Evolutionary conservation across 2,113 vertebrate genomes (phyloP).

Genomic region (Dipodomys merriami): DNA sequence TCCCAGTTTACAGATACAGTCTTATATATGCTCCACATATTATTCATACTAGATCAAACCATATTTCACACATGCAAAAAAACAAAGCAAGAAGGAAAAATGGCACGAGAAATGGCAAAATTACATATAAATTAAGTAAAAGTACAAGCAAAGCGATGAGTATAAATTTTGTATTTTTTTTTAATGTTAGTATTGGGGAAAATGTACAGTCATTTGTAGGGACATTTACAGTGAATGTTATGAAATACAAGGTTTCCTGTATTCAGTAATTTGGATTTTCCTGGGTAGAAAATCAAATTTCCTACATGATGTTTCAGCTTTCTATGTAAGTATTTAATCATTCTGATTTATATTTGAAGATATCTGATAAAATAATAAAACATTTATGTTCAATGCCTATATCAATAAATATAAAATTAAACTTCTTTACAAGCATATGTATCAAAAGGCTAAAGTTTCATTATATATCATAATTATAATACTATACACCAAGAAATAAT

Average conservation of each 20-base stretch:
- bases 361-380: neutral
- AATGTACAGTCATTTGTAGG: neutral
- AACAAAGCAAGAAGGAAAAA: neutral
- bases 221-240: neutral
- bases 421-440: neutral
- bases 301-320: neutral
- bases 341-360: neutral
- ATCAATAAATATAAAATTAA: neutral
- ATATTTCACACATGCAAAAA: neutral
- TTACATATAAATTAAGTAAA: slow-evolving; percentile 29
- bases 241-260: too few relatives aligned
- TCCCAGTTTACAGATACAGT: neutral
- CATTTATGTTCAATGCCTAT: neutral
- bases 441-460: neutral
- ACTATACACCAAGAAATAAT: neutral
- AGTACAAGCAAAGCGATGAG: neutral
- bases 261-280: neutral
- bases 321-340: slow-evolving; percentile 17
- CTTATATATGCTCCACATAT: neutral
- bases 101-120: neutral
- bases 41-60: neutral
- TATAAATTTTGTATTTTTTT: neutral
- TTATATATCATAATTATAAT: neutral
- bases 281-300: neutral
- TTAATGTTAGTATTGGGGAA: neutral